Conservation (phyloP, 2,113 vertebrate genomes). For the Noturus placidus region DNA sequence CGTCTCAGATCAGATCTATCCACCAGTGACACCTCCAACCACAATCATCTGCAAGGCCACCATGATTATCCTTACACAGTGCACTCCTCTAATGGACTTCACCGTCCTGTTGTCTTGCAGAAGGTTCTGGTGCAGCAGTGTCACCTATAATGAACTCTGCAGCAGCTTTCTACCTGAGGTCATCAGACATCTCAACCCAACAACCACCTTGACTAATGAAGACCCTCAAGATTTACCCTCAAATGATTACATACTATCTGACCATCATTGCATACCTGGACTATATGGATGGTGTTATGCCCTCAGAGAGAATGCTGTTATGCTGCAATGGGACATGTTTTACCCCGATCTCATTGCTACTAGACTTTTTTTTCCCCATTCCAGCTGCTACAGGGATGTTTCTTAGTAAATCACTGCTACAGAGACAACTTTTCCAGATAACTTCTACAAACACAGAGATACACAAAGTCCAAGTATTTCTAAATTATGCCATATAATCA, state of each 20-base stretch:
- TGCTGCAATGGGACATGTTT: neutral
- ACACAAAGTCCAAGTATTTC: neutral
- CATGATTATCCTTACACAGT: neutral
- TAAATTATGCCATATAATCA: neutral
- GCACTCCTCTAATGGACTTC: neutral
- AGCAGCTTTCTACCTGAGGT: neutral
- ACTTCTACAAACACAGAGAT: neutral
- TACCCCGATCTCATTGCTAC: neutral
- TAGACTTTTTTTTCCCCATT: neutral
- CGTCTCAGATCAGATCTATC: neutral
- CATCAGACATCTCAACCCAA: neutral
- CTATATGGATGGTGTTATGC: neutral
- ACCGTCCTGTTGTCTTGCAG: neutral
- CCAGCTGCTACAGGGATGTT: neutral
- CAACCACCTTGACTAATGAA: neutral
- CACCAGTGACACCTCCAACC: neutral
- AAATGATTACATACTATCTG: neutral
- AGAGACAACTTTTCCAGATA: neutral
- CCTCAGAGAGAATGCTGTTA: neutral
- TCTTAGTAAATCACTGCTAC: neutral
- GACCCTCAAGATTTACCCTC: neutral
- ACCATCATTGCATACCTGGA: neutral
- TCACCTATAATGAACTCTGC: neutral
- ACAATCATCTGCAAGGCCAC: neutral
- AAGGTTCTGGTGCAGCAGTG: neutral